Evolutionary conservation across 2,888 invertebrate species (phyloP).

Genomic region (Lapara coniferarum): DNA sequence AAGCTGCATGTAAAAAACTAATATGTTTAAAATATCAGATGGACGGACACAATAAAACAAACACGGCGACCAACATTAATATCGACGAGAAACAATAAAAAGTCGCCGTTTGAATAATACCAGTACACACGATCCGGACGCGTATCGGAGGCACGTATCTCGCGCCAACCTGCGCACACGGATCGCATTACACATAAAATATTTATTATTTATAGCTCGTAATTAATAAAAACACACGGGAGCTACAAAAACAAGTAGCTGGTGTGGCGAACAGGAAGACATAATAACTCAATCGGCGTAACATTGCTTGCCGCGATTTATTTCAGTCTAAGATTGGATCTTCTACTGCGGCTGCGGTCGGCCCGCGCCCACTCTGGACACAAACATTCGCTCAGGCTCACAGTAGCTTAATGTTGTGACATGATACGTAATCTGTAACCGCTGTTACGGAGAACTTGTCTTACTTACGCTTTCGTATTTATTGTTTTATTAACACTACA

Average conservation of each 20-base stretch:
- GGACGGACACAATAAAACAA: slow-evolving; percentile 42
- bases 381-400: slow-evolving; percentile 35
- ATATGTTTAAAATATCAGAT: slow-evolving; percentile 51
- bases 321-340: slow-evolving; percentile 80
- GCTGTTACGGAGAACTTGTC: slow-evolving; percentile 60
- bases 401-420: slow-evolving; percentile 78
- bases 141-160: slow-evolving; percentile 72
- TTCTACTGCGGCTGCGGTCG: slow-evolving; percentile 40
- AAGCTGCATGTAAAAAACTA: slow-evolving; percentile 45
- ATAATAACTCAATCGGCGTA: slow-evolving; percentile 83
- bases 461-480: slow-evolving; percentile 34
- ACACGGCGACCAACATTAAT: slow-evolving; percentile 60
- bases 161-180: slow-evolving; percentile 58
- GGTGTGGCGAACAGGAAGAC: slow-evolving; percentile 71
- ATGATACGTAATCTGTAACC: slow-evolving; percentile 65
- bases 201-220: slow-evolving; percentile 81
- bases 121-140: slow-evolving; percentile 60
- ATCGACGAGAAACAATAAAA: slow-evolving; percentile 72
- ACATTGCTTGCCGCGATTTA: slow-evolving; percentile 75
- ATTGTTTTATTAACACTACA: slow-evolving; percentile 28
- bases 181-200: slow-evolving; percentile 82
- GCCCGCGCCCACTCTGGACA: slow-evolving; percentile 48
- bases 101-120: slow-evolving; percentile 72
- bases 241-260: slow-evolving; percentile 82
- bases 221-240: slow-evolving; percentile 83